Base-by-base conservation (phyloP, 1,140 invertebrate genomes). In the Bombus terrestris region DNA sequence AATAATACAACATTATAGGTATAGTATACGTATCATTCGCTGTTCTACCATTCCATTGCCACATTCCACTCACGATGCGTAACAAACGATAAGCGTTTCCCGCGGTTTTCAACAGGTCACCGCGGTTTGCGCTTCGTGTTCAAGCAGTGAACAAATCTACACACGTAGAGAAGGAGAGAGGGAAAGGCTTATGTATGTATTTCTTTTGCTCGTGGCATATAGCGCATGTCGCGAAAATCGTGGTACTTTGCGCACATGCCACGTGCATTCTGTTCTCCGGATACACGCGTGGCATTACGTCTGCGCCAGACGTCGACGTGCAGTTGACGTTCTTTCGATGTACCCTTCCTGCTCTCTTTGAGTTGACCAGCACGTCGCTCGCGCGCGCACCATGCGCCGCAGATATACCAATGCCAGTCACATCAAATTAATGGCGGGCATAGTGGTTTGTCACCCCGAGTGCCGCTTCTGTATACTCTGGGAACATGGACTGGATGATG, bases 271-370 rank as follows among this genome's bases (percentile, higher is more conserved):
- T 94, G 93, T 88, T 94, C 92, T 91, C 93, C 93, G 93, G 91
- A 89, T 94, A 94, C 82, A 89, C 88, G 90, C 89, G 91, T 93
- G 91, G 88, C 87, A 91, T 92, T 93, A 92, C 92, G 92, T 91
- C 93, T 94, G 93, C 92, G 92, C 93, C 91, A 85, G 89, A 89
- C 86, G 68, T 90, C 83, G 76, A 86, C 87, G 86, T 84, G 86
- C 69, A 53, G 75, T 83, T 85, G 81, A 86, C 85, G 77, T 81
- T 69, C 75, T 75, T 76, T 57, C 69, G 47, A 69, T 77, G 59
- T 80, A 87, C 53, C 73, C 57, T 72, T 53, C 57, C 28, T 76
- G 43, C 35, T 82, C 64, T 79, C 79, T 83, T 83, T 53, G 59
- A 76, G 37, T 86, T 28, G 59, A 43, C 32, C 83, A 62, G 53